Base-by-base conservation (phyloP, 92 coral and sea anemone genomes). In the Phenganax marumi region DNA sequence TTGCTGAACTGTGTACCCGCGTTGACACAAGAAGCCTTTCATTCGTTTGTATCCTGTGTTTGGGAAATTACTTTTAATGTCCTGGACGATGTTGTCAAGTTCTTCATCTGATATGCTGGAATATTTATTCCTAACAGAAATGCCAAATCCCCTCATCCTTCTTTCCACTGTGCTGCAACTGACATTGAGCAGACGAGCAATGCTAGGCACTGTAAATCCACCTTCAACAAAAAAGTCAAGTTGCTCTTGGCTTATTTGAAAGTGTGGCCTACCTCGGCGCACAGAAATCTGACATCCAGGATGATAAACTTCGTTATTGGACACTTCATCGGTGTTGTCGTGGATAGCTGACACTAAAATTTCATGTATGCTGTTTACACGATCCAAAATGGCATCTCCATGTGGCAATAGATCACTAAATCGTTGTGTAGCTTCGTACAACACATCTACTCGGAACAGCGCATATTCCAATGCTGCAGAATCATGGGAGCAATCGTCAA, bases 361-460 rank as follows among this genome's bases (percentile, higher is more conserved):
- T n/a, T 54, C 16, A 54, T 6, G 60, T n/a, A 54, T 6, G 60
- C 18, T 54, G 60, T 54, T 54, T 54, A 54, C 16, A 54, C 60
- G 60, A 54, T 54, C 60, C 60, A 54, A 54, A 54, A 54, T 54
- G 60, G 60, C 60, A 54, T 54, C 60, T 54, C 60, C 60, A n/a
- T 54, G 16, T 6, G 60, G 18, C 60, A 54, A n/a, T 54, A 54
- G 60, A 12, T 12, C 60, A 54, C 18, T 6, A 54, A 54, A 54
- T 6, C 60, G 60, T 54, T 54, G 60, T 54, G 18, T n/a, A 54
- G 60, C 60, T 54, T 54, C 2, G 18, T 54, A 54, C 18, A 54
- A 54, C 60, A 54, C 60, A 54, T 54, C 60, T 54, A 54, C 60
- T 54, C 60, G 60, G 60, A 54, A 54, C 60, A 54, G 60, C 6